Percentiles rank a stretch among this genome's conserved stretches.
These are phyloP conservation scores for Dryomyza anilis DNA, from an alignment of 2,888 invertebrate species.

Conservation along the genomic window DNA sequence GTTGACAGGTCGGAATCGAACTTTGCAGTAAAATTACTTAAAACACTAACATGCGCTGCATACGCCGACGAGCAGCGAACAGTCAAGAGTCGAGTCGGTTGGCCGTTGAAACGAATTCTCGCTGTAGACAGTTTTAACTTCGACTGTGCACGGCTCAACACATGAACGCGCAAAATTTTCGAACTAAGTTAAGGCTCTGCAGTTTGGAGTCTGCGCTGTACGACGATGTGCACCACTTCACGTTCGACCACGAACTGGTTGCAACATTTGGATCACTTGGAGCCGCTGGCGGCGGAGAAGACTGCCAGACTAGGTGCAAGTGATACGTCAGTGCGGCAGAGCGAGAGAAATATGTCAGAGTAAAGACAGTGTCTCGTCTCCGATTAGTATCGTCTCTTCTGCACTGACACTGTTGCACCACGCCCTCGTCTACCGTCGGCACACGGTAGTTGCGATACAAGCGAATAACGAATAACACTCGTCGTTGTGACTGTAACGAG, in stretches of 20 bases:
- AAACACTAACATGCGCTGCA: constrained; percentile 25
- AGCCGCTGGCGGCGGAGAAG: constrained; percentile 31
- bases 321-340: too few relatives aligned
- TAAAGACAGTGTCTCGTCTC: too few relatives aligned
- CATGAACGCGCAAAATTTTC: constrained; percentile 29
- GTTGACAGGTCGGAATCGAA: constrained; percentile 36
- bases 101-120: too few relatives aligned
- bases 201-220: constrained; percentile 34
- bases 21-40: constrained; percentile 29
- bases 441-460: not conserved
- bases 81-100: not conserved
- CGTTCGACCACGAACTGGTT: constrained; percentile 61
- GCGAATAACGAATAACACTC: not conserved
- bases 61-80: constrained; percentile 25
- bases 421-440: constrained; percentile 18
- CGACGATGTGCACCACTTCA: constrained; percentile 57
- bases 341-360: too few relatives aligned
- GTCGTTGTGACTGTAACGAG: not conserved
- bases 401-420: constrained; percentile 1
- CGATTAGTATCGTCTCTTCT: not conserved
- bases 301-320: not conserved
- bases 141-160: constrained; percentile 20
- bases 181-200: not conserved
- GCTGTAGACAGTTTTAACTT: constrained; percentile 17
- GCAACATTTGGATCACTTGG: constrained; percentile 34